Percentiles rank a stretch among this genome's conserved stretches.
These are phyloP conservation scores for Oreortyx pictus DNA, from an alignment of 2,797 vertebrate species.

Conservation along the genomic window DNA sequence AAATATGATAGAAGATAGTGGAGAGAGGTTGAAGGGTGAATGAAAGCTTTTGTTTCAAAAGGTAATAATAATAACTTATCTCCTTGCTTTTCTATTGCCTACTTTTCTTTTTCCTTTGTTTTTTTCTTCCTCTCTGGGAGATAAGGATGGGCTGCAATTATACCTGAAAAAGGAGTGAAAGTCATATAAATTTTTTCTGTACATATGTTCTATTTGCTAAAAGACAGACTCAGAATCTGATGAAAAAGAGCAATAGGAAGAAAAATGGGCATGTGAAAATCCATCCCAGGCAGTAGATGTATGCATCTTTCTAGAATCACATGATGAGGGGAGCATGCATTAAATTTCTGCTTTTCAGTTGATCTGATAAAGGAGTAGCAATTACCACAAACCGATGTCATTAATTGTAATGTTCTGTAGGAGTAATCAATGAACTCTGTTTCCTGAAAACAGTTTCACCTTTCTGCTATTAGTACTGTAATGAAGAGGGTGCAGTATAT, in stretches of 20 bases:
- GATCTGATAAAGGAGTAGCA: slow-evolving; percentile 22
- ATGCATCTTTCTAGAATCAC: neutral
- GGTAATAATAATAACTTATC: slow-evolving; percentile 64
- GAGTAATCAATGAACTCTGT: slow-evolving; percentile 42
- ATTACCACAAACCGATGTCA: slow-evolving; percentile 4
- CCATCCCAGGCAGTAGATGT: neutral
- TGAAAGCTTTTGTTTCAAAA: slow-evolving; percentile 69
- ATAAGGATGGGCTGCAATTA: neutral
- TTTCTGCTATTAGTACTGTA: slow-evolving; percentile 12
- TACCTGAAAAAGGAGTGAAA: neutral
- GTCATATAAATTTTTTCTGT: neutral
- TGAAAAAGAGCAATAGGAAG: slow-evolving; percentile 33
- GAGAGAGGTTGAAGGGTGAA: slow-evolving; percentile 53
- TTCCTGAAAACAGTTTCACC: slow-evolving; percentile 52
- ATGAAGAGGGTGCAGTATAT: slow-evolving; percentile 22
- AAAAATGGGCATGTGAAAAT: slow-evolving; percentile 18
- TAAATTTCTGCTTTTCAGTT: slow-evolving; percentile 19
- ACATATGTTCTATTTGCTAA: neutral
- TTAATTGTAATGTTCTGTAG: slow-evolving; percentile 54
- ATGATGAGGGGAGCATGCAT: neutral
- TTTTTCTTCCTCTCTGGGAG: neutral
- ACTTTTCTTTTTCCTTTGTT: slow-evolving; percentile 9
- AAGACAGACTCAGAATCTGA: neutral
- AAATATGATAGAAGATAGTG: slow-evolving; percentile 56
- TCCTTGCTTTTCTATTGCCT: neutral